Evolutionary conservation across 2,888 invertebrate genomes (phyloP).

Genomic region (Epicampocera succincta): DNA sequence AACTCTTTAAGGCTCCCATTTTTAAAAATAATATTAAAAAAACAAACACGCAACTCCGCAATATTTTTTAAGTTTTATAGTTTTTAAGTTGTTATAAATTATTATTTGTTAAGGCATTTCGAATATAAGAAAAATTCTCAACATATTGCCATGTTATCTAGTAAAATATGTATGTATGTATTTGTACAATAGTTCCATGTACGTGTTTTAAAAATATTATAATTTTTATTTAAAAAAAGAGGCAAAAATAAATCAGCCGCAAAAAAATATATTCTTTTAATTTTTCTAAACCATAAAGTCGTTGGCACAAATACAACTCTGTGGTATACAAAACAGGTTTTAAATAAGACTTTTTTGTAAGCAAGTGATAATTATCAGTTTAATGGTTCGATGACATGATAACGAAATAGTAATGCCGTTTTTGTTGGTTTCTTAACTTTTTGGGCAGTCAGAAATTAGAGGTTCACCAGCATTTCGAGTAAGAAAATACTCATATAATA

Average conservation of each 20-base stretch:
- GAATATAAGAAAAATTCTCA: conserved; percentile 34
- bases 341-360: too few species aligned
- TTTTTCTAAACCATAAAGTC: not conserved
- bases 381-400: too few species aligned
- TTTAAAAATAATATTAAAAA: conserved; percentile 20
- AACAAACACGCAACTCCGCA: conserved; percentile 10
- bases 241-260: conserved; percentile 4
- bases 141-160: conserved; percentile 46
- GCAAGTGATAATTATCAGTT: too few species aligned
- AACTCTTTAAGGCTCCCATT: conserved; percentile 38
- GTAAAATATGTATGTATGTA: conserved; percentile 12
- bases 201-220: not conserved
- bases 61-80: conserved; percentile 32
- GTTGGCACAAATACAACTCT: too few species aligned
- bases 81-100: conserved; percentile 52
- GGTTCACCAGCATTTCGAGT: too few species aligned
- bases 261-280: not conserved
- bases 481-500: too few species aligned
- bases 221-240: conserved; percentile 4
- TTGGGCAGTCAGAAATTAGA: too few species aligned
- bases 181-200: conserved; percentile 15
- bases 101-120: conserved; percentile 49
- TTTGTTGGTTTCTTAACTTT: too few species aligned
- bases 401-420: too few species aligned
- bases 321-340: too few species aligned